Percentiles rank a stretch among this genome's conserved stretches.
These are phyloP conservation scores for Sylvia borin DNA, from an alignment of 2,797 vertebrate genomes.

Conservation along the genomic window DNA sequence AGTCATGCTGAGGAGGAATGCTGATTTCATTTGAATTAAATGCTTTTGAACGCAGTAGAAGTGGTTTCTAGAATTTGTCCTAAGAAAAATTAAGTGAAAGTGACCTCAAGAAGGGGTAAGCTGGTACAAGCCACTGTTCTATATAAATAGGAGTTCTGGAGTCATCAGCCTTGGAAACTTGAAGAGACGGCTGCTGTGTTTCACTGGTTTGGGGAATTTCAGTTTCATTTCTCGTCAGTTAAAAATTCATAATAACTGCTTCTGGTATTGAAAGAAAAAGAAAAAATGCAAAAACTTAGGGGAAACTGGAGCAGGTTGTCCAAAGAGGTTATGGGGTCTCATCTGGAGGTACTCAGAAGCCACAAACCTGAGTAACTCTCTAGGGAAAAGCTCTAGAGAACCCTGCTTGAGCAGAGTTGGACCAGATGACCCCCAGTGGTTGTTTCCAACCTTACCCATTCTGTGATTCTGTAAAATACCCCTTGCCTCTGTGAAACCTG, in stretches of 20 bases:
- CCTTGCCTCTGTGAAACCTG: neutral
- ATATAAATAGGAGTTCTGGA: neutral
- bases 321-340: neutral
- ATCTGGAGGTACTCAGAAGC: neutral
- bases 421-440: neutral
- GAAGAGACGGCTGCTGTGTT: neutral
- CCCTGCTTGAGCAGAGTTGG: neutral
- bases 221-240: neutral
- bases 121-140: neutral
- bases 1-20: neutral
- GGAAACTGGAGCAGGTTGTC: neutral
- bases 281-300: accelerated
- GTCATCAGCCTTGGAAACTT: neutral
- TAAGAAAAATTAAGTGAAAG: neutral
- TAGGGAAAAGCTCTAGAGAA: neutral
- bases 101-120: neutral
- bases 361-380: neutral
- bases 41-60: neutral
- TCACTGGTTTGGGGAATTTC: neutral
- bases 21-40: neutral
- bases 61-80: neutral
- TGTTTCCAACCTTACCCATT: neutral
- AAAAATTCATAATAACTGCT: neutral
- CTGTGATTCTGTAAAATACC: neutral
- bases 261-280: neutral